Evolutionary conservation across 2,888 invertebrate species (phyloP).

Genomic region (Coelopa pilipes): DNA sequence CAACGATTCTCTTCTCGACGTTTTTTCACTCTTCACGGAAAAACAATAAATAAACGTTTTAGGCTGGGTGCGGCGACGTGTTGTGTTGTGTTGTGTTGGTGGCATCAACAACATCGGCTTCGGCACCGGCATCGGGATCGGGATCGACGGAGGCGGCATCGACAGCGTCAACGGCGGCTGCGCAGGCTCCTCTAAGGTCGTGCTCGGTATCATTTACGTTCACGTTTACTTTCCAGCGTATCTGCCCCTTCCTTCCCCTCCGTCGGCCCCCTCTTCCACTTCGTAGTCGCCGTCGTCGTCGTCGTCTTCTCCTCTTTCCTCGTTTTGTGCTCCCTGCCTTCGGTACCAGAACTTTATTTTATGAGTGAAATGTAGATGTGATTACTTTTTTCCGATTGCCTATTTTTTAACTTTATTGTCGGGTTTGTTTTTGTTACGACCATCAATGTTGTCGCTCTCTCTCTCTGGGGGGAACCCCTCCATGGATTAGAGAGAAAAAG

Average conservation of each 20-base stretch:
- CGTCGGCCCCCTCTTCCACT: too few relatives aligned
- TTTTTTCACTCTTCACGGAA: conserved; percentile 11
- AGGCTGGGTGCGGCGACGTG: conserved; percentile 26
- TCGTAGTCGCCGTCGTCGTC: too few relatives aligned
- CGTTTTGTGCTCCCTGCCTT: conserved; percentile 2
- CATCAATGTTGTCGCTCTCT: too few relatives aligned
- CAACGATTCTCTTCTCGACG: too few relatives aligned
- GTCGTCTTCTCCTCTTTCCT: background rate
- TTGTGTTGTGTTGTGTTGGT: background rate
- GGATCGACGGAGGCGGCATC: background rate
- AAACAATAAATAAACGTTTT: conserved; percentile 32
- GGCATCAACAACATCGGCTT: background rate
- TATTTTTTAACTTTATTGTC: conserved; percentile 7
- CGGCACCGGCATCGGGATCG: background rate
- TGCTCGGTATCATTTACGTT: conserved; percentile 2
- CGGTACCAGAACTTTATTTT: conserved; percentile 18
- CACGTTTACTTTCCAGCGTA: background rate
- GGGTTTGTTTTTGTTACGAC: background rate
- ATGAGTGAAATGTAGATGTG: conserved; percentile 28
- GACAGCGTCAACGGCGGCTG: background rate
- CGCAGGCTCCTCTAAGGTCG: background rate
- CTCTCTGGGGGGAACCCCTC: too few relatives aligned
- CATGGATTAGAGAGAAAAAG: background rate
- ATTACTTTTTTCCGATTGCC: conserved; percentile 20
- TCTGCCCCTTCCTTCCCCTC: too few relatives aligned